Evolutionary conservation across 2,113 vertebrate species (phyloP).

Genomic region (Dicerorhinus sumatrensis): DNA sequence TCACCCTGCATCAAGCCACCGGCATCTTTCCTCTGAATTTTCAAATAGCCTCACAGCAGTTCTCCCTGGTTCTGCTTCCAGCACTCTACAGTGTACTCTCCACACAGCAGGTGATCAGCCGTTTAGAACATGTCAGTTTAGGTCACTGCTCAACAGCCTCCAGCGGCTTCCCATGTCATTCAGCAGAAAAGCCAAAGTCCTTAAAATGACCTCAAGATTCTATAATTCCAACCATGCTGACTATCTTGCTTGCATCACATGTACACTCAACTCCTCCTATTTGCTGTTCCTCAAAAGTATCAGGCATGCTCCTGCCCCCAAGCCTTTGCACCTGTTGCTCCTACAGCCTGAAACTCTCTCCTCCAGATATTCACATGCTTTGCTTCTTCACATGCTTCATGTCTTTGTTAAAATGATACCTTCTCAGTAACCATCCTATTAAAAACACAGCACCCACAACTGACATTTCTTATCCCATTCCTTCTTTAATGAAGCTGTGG

Average conservation of each 20-base stretch:
- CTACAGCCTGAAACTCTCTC: background rate
- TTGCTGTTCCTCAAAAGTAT: background rate
- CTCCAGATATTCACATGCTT: too few relatives aligned
- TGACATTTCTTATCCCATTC: too few relatives aligned
- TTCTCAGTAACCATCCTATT: background rate
- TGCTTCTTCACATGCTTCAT: background rate
- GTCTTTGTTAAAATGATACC: background rate
- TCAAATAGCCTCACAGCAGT: too few relatives aligned
- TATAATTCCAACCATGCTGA: too few relatives aligned
- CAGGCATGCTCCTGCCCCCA: background rate
- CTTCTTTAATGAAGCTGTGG: background rate
- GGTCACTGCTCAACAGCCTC: background rate
- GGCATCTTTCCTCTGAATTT: too few relatives aligned
- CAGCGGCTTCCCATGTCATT: background rate
- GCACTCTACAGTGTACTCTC: background rate
- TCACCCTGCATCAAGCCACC: background rate
- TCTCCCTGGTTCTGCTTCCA: background rate
- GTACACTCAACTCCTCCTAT: background rate
- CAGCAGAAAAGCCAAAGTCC: background rate
- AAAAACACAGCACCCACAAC: background rate
- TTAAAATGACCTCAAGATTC: background rate
- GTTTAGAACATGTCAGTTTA: background rate
- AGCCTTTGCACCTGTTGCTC: background rate
- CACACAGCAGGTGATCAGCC: background rate
- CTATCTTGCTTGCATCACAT: too few relatives aligned